Base-by-base conservation (phyloP, 2,888 invertebrate species). In the Corbicula japonica region DNA sequence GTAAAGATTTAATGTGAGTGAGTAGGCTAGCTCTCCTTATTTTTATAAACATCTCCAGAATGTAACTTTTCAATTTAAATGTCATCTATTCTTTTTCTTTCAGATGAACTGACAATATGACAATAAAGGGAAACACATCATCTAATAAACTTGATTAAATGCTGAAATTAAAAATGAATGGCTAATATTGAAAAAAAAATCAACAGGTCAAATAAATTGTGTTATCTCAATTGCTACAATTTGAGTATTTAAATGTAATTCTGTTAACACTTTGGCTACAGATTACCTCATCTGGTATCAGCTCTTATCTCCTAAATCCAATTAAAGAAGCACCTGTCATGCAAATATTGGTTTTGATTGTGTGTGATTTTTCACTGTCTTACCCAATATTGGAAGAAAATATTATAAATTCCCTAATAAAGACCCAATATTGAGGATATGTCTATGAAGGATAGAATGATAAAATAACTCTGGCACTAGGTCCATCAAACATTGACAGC, bases 351-450 rank as follows among this genome's bases (percentile, higher is more conserved):
- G 34, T 46, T 38, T 26, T 23, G 34, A 52, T 30, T 61, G 62
- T 61, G 61, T 52, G 60, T 44, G 34, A 61, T 69, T 72, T 71
- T 41, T 41, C 71, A 70, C 75, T 63, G 46, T 32, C 62, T 41
- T 81, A 74, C 78, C 74, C 44, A n/a, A 23, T 66, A 46, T 71
- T 78, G 72, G 54, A 74, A 71, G 76, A 77, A 71, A 76, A 61
- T 75, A 78, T 78, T 78, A 50, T 65, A 34, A 78, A 78, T 70
- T 78, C 65, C 23, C n/a, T 60, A 70, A 78, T 74, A 74, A 78
- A 70, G 65, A 32, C 46, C n/a, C n/a, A n/a, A n/a, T n/a, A n/a
- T n/a, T 54, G 62, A 32, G 32, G 10, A 15, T 32, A 26, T 44
- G 52, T 62, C 61, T 52, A 63, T 54, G 46, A 30, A 21, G 72